Evolutionary conservation across 2,797 vertebrate species (phyloP).

Genomic region (Typhlichthys subterraneus): DNA sequence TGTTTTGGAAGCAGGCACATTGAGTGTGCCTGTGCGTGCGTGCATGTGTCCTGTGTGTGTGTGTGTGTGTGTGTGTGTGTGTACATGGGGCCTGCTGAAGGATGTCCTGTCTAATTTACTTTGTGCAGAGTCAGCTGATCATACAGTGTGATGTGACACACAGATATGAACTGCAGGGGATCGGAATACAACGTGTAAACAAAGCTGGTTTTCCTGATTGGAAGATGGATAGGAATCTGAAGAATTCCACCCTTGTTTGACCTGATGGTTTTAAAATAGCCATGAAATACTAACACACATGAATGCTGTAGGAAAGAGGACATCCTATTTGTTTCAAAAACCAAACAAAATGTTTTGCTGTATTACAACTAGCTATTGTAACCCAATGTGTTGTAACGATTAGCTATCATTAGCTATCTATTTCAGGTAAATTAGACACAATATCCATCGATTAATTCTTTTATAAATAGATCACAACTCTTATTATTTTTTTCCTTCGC

Average conservation of each 20-base stretch:
- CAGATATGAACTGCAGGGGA: not conserved
- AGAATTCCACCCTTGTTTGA: not conserved
- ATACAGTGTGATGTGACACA: not conserved
- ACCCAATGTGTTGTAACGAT: no score
- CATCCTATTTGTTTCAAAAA: not conserved
- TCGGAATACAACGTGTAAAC: not conserved
- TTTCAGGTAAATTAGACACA: no score
- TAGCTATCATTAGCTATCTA: no score
- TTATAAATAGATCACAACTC: no score
- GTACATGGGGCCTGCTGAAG: no score
- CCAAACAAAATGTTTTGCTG: no score
- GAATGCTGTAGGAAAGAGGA: not conserved
- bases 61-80: not conserved
- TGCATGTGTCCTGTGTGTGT: not conserved
- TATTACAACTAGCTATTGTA: no score
- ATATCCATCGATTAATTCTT: no score
- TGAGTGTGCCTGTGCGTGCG: not conserved
- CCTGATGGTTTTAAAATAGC: not conserved
- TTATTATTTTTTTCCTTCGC: no score
- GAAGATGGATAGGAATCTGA: slow-evolving; percentile 2
- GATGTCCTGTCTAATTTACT: slow-evolving; percentile 4
- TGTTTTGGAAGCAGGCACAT: slow-evolving; percentile 53
- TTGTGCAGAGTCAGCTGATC: not conserved
- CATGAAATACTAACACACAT: not conserved
- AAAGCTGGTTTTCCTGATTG: not conserved